Percentiles rank a stretch among this genome's conserved stretches.
phyloP scores from a whole-genome alignment of 2,113 vertebrate species.

The Danionella cerebrum region DNA sequence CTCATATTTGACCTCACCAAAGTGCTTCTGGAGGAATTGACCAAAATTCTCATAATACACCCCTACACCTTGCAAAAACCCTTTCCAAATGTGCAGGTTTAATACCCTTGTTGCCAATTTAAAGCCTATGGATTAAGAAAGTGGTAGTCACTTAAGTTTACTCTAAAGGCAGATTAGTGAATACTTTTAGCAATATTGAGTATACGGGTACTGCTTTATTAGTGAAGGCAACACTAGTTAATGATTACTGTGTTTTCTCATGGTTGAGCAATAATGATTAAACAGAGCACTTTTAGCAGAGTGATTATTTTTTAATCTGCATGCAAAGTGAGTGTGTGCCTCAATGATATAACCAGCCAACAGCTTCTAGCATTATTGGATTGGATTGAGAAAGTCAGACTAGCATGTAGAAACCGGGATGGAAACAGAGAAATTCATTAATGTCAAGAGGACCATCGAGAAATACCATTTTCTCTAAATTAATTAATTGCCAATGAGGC shows the following conservation, averaged over 20 bases:
- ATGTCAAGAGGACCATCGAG: neutral
- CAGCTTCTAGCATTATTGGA: neutral
- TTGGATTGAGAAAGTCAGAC: neutral
- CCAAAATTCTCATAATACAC: too few species aligned
- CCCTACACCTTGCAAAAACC: too few species aligned
- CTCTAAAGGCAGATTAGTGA: too few species aligned
- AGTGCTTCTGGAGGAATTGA: too few species aligned
- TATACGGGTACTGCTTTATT: neutral
- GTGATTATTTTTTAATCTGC: conserved; percentile 7
- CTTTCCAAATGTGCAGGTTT: too few species aligned
- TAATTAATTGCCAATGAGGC: neutral
- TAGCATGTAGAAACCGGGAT: neutral
- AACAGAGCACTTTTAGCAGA: conserved; percentile 9
- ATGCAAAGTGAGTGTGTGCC: neutral
- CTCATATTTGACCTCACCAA: too few species aligned
- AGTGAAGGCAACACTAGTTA: conserved; percentile 16
- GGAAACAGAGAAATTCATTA: neutral
- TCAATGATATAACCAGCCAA: neutral
- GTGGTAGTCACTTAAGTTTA: too few species aligned
- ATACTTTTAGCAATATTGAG: too few species aligned
- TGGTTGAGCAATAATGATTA: conserved; percentile 45
- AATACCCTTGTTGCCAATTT: too few species aligned
- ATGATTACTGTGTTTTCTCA: conserved; percentile 49
- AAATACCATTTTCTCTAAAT: neutral
- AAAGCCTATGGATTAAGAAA: too few species aligned